Percentiles rank a stretch among this genome's conserved stretches.
These are phyloP conservation scores for Brachynemurus nebulosus DNA, from an alignment of 2,888 invertebrate genomes.

Conservation along the genomic window DNA sequence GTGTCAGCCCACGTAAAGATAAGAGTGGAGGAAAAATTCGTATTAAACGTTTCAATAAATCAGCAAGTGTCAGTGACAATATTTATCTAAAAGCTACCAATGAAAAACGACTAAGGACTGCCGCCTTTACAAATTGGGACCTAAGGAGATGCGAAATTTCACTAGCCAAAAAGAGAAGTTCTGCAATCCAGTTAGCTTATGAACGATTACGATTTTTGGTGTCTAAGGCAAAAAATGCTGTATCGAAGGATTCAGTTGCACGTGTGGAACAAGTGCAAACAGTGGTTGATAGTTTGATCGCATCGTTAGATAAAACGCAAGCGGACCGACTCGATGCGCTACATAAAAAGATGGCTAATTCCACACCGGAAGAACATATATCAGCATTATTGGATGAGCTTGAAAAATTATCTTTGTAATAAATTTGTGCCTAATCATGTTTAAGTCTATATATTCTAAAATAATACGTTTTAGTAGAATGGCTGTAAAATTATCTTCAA, in stretches of 20 bases:
- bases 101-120: slow-evolving; percentile 38
- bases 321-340: slow-evolving; percentile 2
- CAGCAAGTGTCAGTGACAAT: too few relatives aligned
- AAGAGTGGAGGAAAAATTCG: too few relatives aligned
- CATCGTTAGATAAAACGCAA: slow-evolving; percentile 7
- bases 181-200: slow-evolving; percentile 73
- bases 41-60: too few relatives aligned
- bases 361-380: slow-evolving; percentile 5
- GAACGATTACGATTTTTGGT: slow-evolving; percentile 56
- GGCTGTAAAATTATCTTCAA: too few relatives aligned
- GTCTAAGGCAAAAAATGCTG: background rate
- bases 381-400: slow-evolving; percentile 6
- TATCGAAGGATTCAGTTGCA: background rate
- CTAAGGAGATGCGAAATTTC: slow-evolving; percentile 52
- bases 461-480: too few relatives aligned
- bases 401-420: slow-evolving; percentile 7
- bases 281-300: slow-evolving; percentile 5
- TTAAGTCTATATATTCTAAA: too few relatives aligned
- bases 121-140: slow-evolving; percentile 63
- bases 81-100: background rate
- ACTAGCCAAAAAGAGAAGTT: slow-evolving; percentile 55
- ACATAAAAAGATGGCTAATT: background rate
- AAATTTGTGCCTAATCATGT: background rate
- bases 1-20: too few relatives aligned
- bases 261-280: slow-evolving; percentile 7